Conservation (phyloP, 2,888 invertebrate genomes). For the Troides oblongomaculatus region DNA sequence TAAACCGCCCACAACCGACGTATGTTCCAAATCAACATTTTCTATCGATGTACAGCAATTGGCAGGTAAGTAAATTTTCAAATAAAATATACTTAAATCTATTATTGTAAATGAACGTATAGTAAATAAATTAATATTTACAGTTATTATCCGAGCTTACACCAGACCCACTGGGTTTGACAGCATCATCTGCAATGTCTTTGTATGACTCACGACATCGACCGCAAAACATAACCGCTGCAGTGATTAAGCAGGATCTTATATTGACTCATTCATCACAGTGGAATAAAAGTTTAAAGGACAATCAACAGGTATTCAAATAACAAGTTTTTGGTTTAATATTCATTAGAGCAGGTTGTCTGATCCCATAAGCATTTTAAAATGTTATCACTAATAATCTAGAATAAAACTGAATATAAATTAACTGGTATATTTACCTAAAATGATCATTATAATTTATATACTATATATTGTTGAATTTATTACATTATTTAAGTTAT, state of each 20-base stretch:
- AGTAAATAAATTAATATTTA: conserved; percentile 54
- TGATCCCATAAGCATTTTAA: background rate
- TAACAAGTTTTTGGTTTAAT: background rate
- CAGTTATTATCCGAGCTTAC: conserved; percentile 84
- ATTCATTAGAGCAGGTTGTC: background rate
- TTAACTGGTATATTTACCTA: background rate
- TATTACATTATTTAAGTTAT: background rate
- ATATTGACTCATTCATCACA: conserved; percentile 84
- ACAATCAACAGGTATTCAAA: conserved; percentile 63
- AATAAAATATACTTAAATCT: conserved; percentile 9
- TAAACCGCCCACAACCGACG: conserved; percentile 96
- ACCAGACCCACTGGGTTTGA: conserved; percentile 83
- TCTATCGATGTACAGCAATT: conserved; percentile 98
- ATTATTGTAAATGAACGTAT: conserved; percentile 36
- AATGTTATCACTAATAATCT: background rate
- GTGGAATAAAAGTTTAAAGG: conserved; percentile 74
- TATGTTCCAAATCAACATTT: conserved; percentile 94
- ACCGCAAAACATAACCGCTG: conserved; percentile 79
- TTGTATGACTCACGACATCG: conserved; percentile 90
- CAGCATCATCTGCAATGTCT: conserved; percentile 84
- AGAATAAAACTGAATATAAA: background rate
- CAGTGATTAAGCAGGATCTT: conserved; percentile 81
- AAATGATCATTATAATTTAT: background rate
- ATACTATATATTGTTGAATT: background rate
- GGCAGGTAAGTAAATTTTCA: conserved; percentile 82